phyloP scores from a whole-genome alignment of 2,113 vertebrate species.

The Nycticorax nycticorax region DNA sequence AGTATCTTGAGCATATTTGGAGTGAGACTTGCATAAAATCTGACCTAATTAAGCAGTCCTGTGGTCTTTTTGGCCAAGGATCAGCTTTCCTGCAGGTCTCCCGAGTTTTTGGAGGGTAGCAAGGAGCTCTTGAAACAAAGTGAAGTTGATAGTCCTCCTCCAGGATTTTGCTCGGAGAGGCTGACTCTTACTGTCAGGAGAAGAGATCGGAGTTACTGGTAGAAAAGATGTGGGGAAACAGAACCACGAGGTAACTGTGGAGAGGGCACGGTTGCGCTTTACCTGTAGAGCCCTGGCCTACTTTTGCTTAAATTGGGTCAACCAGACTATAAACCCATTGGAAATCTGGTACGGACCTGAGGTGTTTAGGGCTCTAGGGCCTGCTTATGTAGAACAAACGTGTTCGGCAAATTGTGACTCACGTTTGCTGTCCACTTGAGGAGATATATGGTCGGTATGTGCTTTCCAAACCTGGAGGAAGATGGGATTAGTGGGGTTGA shows the following conservation, averaged over 20 bases:
- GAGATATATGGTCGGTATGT: background rate
- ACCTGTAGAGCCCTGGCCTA: slow-evolving; percentile 44
- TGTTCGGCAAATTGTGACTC: background rate
- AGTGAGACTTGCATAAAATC: slow-evolving; percentile 16
- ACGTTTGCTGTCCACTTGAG: background rate
- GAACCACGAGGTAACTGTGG: background rate
- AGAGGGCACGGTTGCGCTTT: background rate
- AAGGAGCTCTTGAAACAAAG: background rate
- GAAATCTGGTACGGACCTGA: background rate
- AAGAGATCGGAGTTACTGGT: background rate
- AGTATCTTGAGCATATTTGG: background rate
- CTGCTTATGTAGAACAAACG: background rate
- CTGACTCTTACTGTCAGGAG: background rate
- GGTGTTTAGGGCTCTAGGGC: background rate
- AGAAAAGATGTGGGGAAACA: background rate
- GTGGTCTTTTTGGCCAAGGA: background rate
- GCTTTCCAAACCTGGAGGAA: background rate
- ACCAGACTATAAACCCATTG: background rate
- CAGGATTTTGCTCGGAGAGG: background rate
- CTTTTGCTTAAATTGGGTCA: slow-evolving; percentile 29
- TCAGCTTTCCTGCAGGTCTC: background rate
- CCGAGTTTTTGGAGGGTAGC: background rate
- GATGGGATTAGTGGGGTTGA: background rate
- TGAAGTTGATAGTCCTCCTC: background rate
- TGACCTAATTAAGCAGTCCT: slow-evolving; percentile 32